Conservation (phyloP, 2,113 vertebrate genomes). For the Lepidothrix coronata region DNA sequence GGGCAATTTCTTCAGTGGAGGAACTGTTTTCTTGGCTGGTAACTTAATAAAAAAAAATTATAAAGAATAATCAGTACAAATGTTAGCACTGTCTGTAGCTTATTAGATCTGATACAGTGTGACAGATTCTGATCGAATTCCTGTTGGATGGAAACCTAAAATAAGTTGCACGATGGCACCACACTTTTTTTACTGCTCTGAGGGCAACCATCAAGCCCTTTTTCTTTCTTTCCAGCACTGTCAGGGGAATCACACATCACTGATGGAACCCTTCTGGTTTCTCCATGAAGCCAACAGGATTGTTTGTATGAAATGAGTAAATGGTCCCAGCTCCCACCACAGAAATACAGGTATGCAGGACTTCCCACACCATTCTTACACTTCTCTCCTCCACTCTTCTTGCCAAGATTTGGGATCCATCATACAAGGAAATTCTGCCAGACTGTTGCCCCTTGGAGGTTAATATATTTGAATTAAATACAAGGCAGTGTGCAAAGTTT, state of each 20-base stretch:
- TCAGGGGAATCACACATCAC: background rate
- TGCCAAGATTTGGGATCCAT: background rate
- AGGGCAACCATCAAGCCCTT: background rate
- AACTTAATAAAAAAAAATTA: background rate
- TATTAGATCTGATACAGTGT: background rate
- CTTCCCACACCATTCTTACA: background rate
- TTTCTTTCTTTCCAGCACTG: background rate
- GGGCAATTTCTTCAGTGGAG: background rate
- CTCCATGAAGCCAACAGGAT: accelerated
- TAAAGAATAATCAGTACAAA: background rate
- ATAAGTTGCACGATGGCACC: background rate
- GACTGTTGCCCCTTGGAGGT: background rate
- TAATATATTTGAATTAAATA: background rate
- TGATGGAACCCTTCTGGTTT: background rate
- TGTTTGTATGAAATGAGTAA: background rate
- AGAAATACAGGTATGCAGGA: background rate
- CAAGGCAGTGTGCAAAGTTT: background rate
- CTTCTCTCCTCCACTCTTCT: background rate
- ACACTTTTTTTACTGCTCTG: background rate
- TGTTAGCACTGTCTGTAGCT: background rate
- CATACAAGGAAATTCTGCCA: background rate
- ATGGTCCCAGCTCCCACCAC: background rate
- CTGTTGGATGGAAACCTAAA: background rate
- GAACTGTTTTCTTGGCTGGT: background rate
- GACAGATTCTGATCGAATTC: background rate